Evolutionary conservation across 37 sponge, comb jelly and placozoan genomes (phyloP).

Genomic region (Beroe ovata): DNA sequence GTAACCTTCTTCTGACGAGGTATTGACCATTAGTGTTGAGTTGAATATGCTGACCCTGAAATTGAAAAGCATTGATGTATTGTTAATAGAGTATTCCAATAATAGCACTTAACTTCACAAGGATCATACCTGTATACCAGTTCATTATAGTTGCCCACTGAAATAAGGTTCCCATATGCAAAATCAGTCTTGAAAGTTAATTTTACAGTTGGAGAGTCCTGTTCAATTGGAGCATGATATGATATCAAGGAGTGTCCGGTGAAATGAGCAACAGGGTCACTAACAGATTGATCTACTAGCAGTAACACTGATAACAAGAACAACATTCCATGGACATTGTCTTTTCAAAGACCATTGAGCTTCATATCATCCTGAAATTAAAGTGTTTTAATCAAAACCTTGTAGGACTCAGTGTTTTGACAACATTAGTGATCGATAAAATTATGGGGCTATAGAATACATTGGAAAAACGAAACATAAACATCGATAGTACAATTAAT

Average conservation of each 20-base stretch:
- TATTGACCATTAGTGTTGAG: background rate
- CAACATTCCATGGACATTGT: constrained; percentile 6
- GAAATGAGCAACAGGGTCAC: constrained; percentile 2
- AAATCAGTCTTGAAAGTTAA: constrained; percentile 10
- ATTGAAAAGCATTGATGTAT: no score
- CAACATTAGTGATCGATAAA: no score
- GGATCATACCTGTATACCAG: constrained; percentile 1
- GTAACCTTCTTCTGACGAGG: background rate
- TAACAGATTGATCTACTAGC: background rate
- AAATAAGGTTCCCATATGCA: background rate
- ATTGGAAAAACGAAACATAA: no score
- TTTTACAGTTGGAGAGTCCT: background rate
- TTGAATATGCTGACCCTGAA: background rate
- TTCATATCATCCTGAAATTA: background rate
- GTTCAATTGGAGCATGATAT: background rate
- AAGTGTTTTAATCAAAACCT: no score
- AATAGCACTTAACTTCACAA: no score
- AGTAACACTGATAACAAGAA: background rate
- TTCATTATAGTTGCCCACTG: constrained; percentile 1
- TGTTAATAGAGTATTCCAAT: no score
- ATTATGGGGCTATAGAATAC: no score
- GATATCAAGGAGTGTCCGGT: background rate
- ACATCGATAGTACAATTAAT: no score
- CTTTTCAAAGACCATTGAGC: background rate
- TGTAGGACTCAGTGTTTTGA: no score